Base-by-base conservation (phyloP, 2,888 invertebrate species). In the Hemaris fuciformis region DNA sequence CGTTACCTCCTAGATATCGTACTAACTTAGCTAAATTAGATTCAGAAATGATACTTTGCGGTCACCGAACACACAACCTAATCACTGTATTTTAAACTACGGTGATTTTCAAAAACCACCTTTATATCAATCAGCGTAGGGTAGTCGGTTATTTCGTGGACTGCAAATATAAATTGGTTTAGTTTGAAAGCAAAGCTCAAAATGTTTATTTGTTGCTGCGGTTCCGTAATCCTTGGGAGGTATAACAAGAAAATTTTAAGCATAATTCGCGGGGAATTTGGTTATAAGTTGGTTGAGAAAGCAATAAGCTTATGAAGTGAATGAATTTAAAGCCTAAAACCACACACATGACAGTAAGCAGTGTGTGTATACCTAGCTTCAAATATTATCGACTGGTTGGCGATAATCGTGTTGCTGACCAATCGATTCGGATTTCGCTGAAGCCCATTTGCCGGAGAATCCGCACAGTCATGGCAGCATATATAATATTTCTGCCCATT, bases 151-250 rank as follows among this genome's bases (percentile, higher is more conserved):
- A 18, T 10, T 53, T 31, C 10, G 15, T 0, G 1, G 18, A 10
- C 10, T 31, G 53, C 18, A 18, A 53, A 53, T 27, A 18, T 18
- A 31, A 31, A 18, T 20, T 53, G 53, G 53, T 7, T 27, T 3
- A 48, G 53, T 53, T 18, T 10, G 53, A 53, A 53, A 31, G 48
- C 48, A 48, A 48, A 48, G 53, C 61, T 60, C 57, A 57, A 57
- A 57, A 20, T 31, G 60, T 62, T 66, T 67, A 67, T 66, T 67
- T 64, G 62, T 66, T 63, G 42, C 53, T 66, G 67, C 57, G 66
- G 66, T 68, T 68, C 58, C 25, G 59, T 63, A 53, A 53, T 53
- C 53, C 53, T 53, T 31, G 53, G 53, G 27, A 27, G 53, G 53
- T 53, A 53, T 53, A 53, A 53, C 53, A 53, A 53, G 53, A 53